Percentiles rank a stretch among this genome's conserved stretches.
Conservation (phyloP, 2,888 invertebrate species). For the Pediacus dermestoides region DNA sequence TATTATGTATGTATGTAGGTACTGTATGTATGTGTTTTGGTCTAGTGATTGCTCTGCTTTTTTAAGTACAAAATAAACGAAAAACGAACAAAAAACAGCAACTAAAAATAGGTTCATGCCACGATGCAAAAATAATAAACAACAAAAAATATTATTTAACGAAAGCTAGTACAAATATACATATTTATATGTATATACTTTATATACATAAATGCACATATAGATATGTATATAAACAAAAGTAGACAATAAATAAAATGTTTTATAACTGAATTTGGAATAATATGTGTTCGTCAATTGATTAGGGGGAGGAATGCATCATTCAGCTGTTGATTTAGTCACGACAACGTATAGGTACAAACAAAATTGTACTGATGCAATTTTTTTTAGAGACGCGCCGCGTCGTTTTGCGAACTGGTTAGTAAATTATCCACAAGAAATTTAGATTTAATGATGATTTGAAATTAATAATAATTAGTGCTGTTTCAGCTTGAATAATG, state of each 20-base stretch:
- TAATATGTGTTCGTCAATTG: constrained; percentile 47
- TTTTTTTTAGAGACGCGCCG: too few relatives aligned
- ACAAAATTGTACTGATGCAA: too few relatives aligned
- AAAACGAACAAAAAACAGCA: constrained; percentile 38
- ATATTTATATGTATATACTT: constrained; percentile 12
- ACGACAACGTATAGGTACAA: too few relatives aligned
- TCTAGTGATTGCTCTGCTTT: constrained; percentile 48
- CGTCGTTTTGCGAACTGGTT: too few relatives aligned
- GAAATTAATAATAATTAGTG: constrained; percentile 11
- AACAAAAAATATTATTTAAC: constrained; percentile 34
- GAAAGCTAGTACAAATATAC: too few relatives aligned
- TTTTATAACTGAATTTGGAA: too few relatives aligned
- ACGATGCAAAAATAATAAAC: constrained; percentile 44
- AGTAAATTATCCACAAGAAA: too few relatives aligned
- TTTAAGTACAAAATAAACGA: constrained; percentile 35
- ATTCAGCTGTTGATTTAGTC: constrained; percentile 28
- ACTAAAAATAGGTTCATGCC: constrained; percentile 44
- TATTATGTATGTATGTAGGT: constrained; percentile 17
- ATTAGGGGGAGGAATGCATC: constrained; percentile 44
- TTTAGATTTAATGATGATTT: too few relatives aligned
- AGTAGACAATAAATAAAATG: too few relatives aligned
- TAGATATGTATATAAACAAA: too few relatives aligned
- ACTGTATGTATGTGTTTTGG: constrained; percentile 29
- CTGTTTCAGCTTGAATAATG: constrained; percentile 15
- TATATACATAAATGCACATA: background rate